phyloP scores from a whole-genome alignment of 2,888 invertebrate species.

The Agrypnus murinus region DNA sequence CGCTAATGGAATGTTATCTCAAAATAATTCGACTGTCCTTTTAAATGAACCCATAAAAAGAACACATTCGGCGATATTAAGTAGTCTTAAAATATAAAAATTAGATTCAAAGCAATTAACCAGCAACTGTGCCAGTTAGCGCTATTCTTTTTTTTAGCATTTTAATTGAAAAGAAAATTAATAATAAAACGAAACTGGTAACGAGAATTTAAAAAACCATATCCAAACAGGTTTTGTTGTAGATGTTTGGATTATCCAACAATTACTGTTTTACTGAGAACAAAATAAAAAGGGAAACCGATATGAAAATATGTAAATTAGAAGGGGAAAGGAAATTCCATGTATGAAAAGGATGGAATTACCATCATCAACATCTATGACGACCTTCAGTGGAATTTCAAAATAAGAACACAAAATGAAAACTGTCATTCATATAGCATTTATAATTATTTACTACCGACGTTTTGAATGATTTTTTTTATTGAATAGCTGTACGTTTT shows the following conservation, averaged over 20 bases:
- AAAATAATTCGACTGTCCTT: neutral
- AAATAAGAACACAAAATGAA: neutral
- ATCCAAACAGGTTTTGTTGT: neutral
- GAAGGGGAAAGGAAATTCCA: slow-evolving; percentile 14
- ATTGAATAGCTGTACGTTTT: no score
- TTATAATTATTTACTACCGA: no score
- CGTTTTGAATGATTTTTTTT: no score
- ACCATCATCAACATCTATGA: slow-evolving; percentile 10
- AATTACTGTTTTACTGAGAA: neutral
- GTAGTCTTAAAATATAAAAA: neutral
- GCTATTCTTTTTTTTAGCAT: no score
- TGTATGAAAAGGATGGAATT: slow-evolving; percentile 23
- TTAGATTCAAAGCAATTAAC: neutral
- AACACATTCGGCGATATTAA: neutral
- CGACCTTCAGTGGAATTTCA: slow-evolving; percentile 22
- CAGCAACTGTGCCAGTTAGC: neutral
- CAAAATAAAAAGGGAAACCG: neutral
- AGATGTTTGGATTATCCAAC: slow-evolving; percentile 26
- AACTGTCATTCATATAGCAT: neutral
- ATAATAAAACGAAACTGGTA: no score
- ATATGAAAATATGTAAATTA: slow-evolving; percentile 10
- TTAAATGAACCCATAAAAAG: neutral
- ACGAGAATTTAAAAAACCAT: neutral
- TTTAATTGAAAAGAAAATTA: no score
- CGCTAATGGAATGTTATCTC: neutral